A percentile compares a stretch with the other conserved stretches of the same genome.
Evolutionary conservation across 2,797 vertebrate species (phyloP).

Genomic region (Anguilla pacifica): DNA sequence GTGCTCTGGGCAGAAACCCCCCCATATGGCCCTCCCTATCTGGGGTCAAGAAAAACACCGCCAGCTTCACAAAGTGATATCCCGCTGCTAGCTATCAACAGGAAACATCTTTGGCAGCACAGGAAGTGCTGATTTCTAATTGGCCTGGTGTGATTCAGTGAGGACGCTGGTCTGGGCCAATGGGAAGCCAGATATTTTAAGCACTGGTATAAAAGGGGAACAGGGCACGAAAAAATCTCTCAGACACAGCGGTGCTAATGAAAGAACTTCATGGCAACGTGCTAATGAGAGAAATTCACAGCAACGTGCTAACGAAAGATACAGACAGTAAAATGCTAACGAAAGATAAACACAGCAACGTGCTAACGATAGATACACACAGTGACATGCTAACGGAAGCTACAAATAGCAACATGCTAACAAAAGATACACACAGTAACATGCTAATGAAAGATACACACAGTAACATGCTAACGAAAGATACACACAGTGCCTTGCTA

Average conservation of each 20-base stretch:
- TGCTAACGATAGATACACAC: no score
- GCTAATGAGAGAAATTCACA: no score
- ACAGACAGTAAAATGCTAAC: no score
- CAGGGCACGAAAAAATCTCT: conserved; percentile 52
- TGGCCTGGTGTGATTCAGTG: conserved; percentile 72
- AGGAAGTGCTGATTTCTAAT: conserved; percentile 81
- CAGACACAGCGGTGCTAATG: conserved; percentile 58
- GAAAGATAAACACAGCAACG: no score
- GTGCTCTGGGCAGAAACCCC: no score
- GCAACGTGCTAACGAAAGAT: no score
- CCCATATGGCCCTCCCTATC: neutral
- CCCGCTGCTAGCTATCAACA: conserved; percentile 75
- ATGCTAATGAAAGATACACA: no score
- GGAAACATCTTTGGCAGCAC: conserved; percentile 90
- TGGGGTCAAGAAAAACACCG: neutral
- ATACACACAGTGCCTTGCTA: no score
- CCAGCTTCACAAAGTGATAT: neutral
- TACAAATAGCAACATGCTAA: no score
- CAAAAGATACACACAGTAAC: no score
- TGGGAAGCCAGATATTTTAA: conserved; percentile 86
- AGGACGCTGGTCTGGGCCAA: conserved; percentile 76
- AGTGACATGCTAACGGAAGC: no score
- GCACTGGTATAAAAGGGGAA: conserved; percentile 84
- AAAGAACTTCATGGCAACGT: neutral
- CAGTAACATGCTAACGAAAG: no score